These are phyloP conservation scores for Lutraria lutraria DNA, from an alignment of 2,888 invertebrate genomes.

Conservation along the genomic window DNA sequence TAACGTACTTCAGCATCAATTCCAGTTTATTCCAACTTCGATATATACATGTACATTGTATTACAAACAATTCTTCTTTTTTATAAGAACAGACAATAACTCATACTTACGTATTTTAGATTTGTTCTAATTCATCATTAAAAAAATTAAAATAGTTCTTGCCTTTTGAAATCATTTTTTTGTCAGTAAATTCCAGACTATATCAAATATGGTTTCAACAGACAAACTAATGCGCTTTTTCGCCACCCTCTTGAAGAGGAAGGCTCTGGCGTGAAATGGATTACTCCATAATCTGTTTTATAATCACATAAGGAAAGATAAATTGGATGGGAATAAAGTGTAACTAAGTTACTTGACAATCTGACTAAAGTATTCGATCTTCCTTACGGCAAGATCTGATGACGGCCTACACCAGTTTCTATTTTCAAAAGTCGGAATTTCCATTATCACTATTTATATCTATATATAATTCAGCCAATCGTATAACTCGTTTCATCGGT, in stretches of 20 bases:
- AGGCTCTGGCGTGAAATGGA: neutral
- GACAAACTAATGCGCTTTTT: neutral
- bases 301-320: neutral
- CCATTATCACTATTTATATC: too few relatives aligned
- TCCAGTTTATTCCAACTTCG: too few relatives aligned
- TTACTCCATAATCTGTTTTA: neutral
- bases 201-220: neutral
- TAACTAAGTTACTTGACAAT: neutral
- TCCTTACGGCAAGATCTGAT: too few relatives aligned
- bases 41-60: too few relatives aligned
- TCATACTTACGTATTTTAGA: neutral
- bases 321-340: neutral
- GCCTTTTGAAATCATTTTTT: neutral
- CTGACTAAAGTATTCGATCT: too few relatives aligned
- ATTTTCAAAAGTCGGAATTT: too few relatives aligned
- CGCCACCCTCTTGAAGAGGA: neutral
- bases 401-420: too few relatives aligned
- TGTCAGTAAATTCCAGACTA: neutral
- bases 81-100: too few relatives aligned
- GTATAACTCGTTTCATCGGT: too few relatives aligned
- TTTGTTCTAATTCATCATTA: neutral
- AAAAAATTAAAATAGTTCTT: neutral
- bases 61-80: too few relatives aligned
- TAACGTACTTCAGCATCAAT: neutral
- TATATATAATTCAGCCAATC: too few relatives aligned